Base-by-base conservation (phyloP, 2,113 vertebrate genomes). In the Salvelinus sp. region DNA sequence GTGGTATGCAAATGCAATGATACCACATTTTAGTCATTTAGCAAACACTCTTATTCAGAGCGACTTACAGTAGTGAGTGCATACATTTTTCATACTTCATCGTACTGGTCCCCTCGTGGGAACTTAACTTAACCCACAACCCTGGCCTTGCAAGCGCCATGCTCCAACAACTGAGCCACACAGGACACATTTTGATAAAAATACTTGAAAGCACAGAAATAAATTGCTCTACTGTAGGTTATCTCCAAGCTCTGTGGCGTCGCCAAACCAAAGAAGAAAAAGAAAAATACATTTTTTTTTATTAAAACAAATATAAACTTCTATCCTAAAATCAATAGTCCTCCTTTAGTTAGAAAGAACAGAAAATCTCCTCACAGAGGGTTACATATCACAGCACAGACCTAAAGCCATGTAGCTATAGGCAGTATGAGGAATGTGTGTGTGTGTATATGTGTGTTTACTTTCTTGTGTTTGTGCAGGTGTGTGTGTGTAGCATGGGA, bases 331-430 rank as follows among this genome's bases (percentile, higher is more conserved):
- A 88, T 88, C 81, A 79, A 86, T 85, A 83, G 2, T 16, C 71
- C 84, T 83, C 82, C 71, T 85, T 80, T 79, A 85, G 86, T 90
- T 83, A 72, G 54, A 72, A 80, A 77, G 75, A 81, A 82, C 77
- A 82, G 79, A 83, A 78, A 86, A 87, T 83, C 80, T 87, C 82
- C 68, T 80, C 79, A 77, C 82, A 80, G 74, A 70, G 86, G 86
- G 85, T 88, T 89, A 81, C 66, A 80, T 88, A 82, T 90, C 86
- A 91, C 84, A 88, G 86, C 64, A 3, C 22, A 27, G 75, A 80
- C 85, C 83, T 65, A 9, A 71, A 86, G 88, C 81, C 75, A 78
- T 80, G 76, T 79, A 2, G 9, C 44, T 81, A 65, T 58, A 70
- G 73, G 74, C 25, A 44, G 50, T 54, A 18, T 3, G 50, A 54